Evolutionary conservation across 2,888 invertebrate genomes (phyloP).

Genomic region (Microplitis deprimator): DNA sequence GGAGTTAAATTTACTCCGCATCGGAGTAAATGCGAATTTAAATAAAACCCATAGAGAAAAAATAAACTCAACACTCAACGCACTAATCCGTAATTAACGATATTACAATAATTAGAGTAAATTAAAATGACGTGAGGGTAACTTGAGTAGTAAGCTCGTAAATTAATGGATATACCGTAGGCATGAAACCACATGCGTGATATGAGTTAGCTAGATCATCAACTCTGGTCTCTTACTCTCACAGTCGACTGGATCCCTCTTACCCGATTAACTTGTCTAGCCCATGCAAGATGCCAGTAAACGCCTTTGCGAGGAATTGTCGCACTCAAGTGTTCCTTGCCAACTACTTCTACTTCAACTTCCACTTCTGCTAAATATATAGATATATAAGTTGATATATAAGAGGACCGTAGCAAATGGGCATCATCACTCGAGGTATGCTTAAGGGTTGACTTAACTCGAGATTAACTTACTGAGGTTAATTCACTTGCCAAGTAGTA

Average conservation of each 20-base stretch:
- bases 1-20: too few relatives aligned
- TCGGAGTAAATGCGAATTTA: too few relatives aligned
- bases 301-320: not conserved
- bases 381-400: slow-evolving; percentile 9
- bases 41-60: too few relatives aligned
- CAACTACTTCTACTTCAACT: not conserved
- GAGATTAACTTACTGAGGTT: slow-evolving; percentile 68
- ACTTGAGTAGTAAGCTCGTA: not conserved
- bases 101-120: not conserved
- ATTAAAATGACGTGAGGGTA: not conserved
- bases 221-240: not conserved
- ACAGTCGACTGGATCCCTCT: not conserved
- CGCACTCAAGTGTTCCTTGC: not conserved
- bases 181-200: not conserved
- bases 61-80: not conserved
- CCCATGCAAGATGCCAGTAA: not conserved
- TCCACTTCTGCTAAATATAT: not conserved
- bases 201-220: not conserved
- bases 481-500: slow-evolving; percentile 69
- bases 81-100: not conserved
- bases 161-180: not conserved
- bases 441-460: slow-evolving; percentile 69
- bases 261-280: not conserved
- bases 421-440: slow-evolving; percentile 62
- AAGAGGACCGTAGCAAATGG: slow-evolving; percentile 49